Conservation (phyloP, 2,888 invertebrate species). For the Aspidiotus destructor region DNA sequence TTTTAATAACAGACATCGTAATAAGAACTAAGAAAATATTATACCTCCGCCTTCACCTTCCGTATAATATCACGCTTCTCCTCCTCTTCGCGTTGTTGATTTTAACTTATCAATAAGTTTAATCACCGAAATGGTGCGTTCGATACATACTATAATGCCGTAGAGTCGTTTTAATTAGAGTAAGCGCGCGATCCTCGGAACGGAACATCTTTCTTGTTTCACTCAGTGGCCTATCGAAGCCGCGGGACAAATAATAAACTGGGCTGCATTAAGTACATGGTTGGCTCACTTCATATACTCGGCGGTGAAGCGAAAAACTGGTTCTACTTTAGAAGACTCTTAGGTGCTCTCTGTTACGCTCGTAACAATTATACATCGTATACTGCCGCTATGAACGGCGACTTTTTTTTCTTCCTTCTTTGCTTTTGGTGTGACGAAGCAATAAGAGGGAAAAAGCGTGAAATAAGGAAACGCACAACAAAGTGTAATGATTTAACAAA, state of each 20-base stretch:
- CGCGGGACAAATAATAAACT: conserved; percentile 18
- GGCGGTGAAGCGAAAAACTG: conserved; percentile 15
- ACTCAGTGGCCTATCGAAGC: conserved; percentile 27
- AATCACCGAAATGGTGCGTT: conserved; percentile 24
- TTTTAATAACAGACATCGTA: no score
- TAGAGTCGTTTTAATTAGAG: conserved; percentile 26
- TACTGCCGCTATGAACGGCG: no score
- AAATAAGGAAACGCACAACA: neutral
- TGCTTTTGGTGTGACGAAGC: neutral
- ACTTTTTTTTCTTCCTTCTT: no score
- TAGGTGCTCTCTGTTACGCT: no score
- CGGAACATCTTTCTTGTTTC: conserved; percentile 28
- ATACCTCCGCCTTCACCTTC: no score
- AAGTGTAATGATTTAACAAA: conserved; percentile 4
- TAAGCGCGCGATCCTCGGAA: neutral
- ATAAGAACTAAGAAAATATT: no score
- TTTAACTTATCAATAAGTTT: conserved; percentile 26
- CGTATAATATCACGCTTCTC: no score
- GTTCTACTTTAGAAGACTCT: conserved; percentile 3
- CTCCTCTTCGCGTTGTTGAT: no score
- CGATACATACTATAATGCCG: conserved; percentile 18
- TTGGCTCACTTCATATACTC: conserved; percentile 15
- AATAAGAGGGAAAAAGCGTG: neutral
- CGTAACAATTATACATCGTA: no score
- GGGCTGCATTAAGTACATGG: conserved; percentile 6